phyloP scores from a whole-genome alignment of 23 tunicate genomes.

The Phallusia fumigata region DNA sequence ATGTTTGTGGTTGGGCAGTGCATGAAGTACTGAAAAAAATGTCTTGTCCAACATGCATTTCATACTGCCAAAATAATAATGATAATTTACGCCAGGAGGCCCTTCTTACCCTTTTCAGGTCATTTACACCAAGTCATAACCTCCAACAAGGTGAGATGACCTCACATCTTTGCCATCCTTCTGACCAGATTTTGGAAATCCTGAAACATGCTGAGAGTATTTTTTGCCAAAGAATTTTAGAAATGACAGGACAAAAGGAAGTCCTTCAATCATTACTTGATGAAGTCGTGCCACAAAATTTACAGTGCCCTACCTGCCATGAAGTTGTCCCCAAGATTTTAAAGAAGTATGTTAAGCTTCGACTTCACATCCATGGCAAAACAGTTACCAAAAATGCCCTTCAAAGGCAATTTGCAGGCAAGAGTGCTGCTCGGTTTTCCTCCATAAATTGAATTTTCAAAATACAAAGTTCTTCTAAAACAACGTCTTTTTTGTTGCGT shows the following conservation, averaged over 20 bases:
- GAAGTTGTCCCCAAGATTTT: too few species aligned
- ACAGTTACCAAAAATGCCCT: neutral
- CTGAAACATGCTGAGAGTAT: too few species aligned
- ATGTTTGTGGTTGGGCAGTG: slow-evolving; percentile 22
- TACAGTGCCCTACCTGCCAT: neutral
- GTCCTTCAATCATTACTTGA: too few species aligned
- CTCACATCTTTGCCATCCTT: neutral
- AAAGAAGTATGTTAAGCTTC: too few species aligned
- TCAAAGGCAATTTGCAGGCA: slow-evolving; percentile 13
- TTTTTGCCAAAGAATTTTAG: neutral
- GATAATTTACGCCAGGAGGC: neutral
- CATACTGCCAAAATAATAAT: neutral
- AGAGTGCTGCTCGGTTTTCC: neutral
- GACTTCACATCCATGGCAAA: too few species aligned
- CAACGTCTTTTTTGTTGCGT: neutral
- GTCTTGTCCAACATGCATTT: neutral
- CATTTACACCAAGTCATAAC: slow-evolving; percentile 10
- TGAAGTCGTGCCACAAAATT: neutral
- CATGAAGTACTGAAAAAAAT: slow-evolving; percentile 10
- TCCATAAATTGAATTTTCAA: neutral
- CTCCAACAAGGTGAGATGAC: neutral
- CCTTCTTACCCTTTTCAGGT: neutral
- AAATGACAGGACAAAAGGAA: neutral
- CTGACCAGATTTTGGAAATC: too few species aligned
- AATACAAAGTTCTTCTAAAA: neutral